Evolutionary conservation across 2,888 invertebrate species (phyloP).

Genomic region (Chaetogeoica ovagalla): DNA sequence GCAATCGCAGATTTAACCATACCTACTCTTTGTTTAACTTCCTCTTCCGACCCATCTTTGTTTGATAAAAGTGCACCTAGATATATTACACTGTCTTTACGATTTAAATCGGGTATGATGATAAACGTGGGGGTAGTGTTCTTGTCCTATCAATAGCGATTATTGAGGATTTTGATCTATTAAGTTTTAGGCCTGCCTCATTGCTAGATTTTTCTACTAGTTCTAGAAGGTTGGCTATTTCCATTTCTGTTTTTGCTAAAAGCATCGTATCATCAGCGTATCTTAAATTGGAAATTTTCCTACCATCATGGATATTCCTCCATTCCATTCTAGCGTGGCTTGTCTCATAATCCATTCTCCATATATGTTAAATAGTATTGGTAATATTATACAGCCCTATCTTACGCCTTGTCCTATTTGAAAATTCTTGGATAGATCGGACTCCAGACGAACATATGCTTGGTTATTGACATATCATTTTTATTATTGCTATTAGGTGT

Average conservation of each 20-base stretch:
- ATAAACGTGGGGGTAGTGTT: too few species aligned
- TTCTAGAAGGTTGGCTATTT: neutral
- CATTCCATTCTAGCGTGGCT: slow-evolving; percentile 9
- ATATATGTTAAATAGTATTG: slow-evolving; percentile 13
- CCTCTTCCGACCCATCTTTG: too few species aligned
- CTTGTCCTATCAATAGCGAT: neutral
- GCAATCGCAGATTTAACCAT: too few species aligned
- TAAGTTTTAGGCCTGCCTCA: slow-evolving; percentile 10
- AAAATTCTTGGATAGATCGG: too few species aligned
- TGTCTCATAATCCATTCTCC: slow-evolving; percentile 5
- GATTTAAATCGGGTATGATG: too few species aligned
- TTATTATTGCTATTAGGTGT: too few species aligned
- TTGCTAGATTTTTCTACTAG: slow-evolving; percentile 11
- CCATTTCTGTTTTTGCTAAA: neutral
- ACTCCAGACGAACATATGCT: too few species aligned
- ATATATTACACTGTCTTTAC: too few species aligned
- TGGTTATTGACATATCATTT: too few species aligned
- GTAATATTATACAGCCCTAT: neutral
- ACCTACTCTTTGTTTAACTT: too few species aligned
- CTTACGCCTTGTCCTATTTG: too few species aligned
- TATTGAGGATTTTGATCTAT: slow-evolving; percentile 12
- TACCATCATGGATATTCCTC: neutral
- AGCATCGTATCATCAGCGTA: slow-evolving; percentile 2
- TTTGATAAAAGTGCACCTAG: too few species aligned
- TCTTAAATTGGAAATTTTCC: slow-evolving; percentile 13